Evolutionary conservation across 2,113 vertebrate genomes (phyloP).

Genomic region (Laticauda laticaudata): DNA sequence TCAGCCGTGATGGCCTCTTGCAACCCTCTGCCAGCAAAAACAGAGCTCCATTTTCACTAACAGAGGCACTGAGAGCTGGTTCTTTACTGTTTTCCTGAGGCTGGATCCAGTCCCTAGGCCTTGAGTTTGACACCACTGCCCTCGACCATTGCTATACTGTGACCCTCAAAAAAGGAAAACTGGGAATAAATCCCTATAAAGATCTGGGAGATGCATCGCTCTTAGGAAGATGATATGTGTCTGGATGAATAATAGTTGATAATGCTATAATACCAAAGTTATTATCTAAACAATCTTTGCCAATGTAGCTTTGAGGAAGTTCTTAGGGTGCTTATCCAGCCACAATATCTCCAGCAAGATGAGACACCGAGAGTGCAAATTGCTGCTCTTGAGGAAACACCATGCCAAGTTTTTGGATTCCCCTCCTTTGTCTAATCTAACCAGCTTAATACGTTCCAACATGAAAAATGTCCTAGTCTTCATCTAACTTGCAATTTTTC

Average conservation of each 20-base stretch:
- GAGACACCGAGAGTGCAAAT: conserved; percentile 32
- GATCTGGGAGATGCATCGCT: neutral
- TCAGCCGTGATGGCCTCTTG: no score
- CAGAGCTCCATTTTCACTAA: no score
- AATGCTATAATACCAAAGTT: neutral
- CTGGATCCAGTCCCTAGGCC: no score
- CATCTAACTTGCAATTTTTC: conserved; percentile 57
- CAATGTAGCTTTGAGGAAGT: conserved; percentile 25
- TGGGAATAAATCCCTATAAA: neutral
- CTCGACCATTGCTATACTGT: neutral
- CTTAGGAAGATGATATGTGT: neutral
- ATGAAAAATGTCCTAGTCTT: conserved; percentile 58
- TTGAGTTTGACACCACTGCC: no score
- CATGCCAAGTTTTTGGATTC: conserved; percentile 39
- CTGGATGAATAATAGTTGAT: neutral
- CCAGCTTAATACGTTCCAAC: conserved; percentile 53
- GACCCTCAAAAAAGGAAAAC: neutral
- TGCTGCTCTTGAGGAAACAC: conserved; percentile 63
- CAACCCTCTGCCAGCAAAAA: no score
- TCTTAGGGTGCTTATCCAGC: neutral
- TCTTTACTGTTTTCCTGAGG: no score
- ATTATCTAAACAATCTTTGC: neutral
- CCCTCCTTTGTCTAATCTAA: conserved; percentile 40
- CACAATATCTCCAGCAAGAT: conserved; percentile 26
- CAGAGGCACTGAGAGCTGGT: no score